phyloP scores from a whole-genome alignment of 2,888 invertebrate genomes.

The Hydrotaea cyrtoneurina region DNA sequence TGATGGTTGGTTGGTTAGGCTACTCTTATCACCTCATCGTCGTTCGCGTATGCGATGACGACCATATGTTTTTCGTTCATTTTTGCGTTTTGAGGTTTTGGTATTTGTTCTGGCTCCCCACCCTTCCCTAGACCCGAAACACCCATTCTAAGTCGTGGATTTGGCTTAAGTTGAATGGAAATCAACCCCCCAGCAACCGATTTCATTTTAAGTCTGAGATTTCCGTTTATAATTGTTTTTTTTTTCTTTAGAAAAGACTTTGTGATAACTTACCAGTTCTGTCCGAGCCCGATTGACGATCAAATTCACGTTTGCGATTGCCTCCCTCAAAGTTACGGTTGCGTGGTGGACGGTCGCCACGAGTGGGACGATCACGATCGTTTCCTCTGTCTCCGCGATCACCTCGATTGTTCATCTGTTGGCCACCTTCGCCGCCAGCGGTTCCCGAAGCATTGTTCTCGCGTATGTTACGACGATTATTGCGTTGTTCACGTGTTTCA shows the following conservation, averaged over 20 bases:
- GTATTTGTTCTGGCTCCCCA: neutral
- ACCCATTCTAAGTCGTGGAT: neutral
- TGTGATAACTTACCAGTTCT: slow-evolving; percentile 87
- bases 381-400: slow-evolving; percentile 52
- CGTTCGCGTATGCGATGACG: neutral
- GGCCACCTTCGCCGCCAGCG: slow-evolving; percentile 69
- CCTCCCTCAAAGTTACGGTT: slow-evolving; percentile 80
- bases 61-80: slow-evolving; percentile 56
- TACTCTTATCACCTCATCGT: slow-evolving; percentile 35
- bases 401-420: slow-evolving; percentile 81
- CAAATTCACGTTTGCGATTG: slow-evolving; percentile 91
- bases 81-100: slow-evolving; percentile 45
- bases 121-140: no score
- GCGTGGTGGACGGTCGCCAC: slow-evolving; percentile 75
- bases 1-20: slow-evolving; percentile 10
- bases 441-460: slow-evolving; percentile 73
- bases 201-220: neutral
- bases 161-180: neutral
- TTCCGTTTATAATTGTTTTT: no score
- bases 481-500: slow-evolving; percentile 87
- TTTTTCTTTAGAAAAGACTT: neutral
- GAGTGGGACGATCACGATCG: slow-evolving; percentile 70
- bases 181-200: neutral
- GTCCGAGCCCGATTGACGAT: slow-evolving; percentile 97
- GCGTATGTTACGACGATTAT: slow-evolving; percentile 82